Percentiles rank a stretch among this genome's conserved stretches.
These are phyloP conservation scores for Phalacrocorax aristotelis DNA, from an alignment of 2,113 vertebrate genomes.

Conservation along the genomic window DNA sequence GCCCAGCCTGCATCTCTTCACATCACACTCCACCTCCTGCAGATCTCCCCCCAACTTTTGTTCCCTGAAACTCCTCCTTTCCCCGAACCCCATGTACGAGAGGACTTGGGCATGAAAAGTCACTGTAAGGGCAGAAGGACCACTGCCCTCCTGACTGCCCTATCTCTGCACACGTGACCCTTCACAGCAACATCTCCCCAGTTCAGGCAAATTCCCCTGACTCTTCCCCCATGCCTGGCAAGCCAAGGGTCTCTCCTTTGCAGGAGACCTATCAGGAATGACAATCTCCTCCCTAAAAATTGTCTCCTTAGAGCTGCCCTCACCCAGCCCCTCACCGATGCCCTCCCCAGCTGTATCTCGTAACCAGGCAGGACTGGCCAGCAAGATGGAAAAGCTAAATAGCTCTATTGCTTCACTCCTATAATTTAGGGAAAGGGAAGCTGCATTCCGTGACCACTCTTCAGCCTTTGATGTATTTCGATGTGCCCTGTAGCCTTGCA, in stretches of 20 bases:
- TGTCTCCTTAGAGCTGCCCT: neutral
- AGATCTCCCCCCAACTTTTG: neutral
- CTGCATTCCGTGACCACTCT: neutral
- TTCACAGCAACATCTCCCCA: neutral
- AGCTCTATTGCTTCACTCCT: neutral
- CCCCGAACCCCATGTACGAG: neutral
- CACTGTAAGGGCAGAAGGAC: neutral
- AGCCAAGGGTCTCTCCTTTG: neutral
- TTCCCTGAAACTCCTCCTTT: neutral
- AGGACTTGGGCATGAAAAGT: neutral
- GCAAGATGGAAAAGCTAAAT: neutral
- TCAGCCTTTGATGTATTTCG: neutral
- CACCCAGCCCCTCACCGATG: neutral
- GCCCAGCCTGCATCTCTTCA: neutral
- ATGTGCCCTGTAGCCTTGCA: neutral
- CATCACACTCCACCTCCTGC: neutral
- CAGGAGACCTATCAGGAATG: neutral
- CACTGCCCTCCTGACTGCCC: neutral
- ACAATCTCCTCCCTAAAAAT: neutral
- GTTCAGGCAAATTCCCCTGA: neutral
- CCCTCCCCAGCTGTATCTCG: neutral
- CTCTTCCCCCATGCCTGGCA: neutral
- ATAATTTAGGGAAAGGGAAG: neutral
- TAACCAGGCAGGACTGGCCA: neutral
- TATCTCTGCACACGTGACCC: neutral